These are phyloP conservation scores for Drosophila mimetica DNA, from an alignment of 2,888 invertebrate genomes.

Conservation along the genomic window DNA sequence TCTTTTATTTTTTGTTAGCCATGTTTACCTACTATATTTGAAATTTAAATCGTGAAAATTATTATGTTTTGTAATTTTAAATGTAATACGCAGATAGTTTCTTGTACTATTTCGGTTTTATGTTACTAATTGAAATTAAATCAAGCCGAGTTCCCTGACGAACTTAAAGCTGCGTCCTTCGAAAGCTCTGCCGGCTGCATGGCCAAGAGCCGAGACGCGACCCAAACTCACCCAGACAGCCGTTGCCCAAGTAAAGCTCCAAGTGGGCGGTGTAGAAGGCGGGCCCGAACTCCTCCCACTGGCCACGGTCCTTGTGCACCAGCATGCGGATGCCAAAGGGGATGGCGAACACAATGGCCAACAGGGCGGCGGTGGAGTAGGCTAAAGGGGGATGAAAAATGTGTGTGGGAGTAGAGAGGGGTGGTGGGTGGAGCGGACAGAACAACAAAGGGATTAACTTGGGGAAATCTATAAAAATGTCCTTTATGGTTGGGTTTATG, in stretches of 20 bases:
- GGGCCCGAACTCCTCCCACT: slow-evolving; percentile 87
- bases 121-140: too few species aligned
- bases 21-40: too few species aligned
- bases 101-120: too few species aligned
- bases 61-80: too few species aligned
- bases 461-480: slow-evolving; percentile 38
- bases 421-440: background rate
- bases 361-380: slow-evolving; percentile 91
- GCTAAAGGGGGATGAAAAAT: slow-evolving; percentile 85
- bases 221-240: slow-evolving; percentile 86
- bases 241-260: slow-evolving; percentile 90
- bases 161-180: background rate
- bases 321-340: slow-evolving; percentile 88
- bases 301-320: slow-evolving; percentile 88
- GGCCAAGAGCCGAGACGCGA: background rate
- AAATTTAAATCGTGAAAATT: too few species aligned
- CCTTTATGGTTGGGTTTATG: slow-evolving; percentile 69
- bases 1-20: too few species aligned
- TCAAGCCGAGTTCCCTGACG: slow-evolving; percentile 81
- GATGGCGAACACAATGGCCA: slow-evolving; percentile 89
- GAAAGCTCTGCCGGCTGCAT: slow-evolving; percentile 4
- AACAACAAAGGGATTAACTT: slow-evolving; percentile 29
- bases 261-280: slow-evolving; percentile 89
- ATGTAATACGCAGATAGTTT: too few species aligned
- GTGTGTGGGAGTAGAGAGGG: too few species aligned